Conservation (phyloP, 2,113 vertebrate species). For the Patagioenas fasciata region DNA sequence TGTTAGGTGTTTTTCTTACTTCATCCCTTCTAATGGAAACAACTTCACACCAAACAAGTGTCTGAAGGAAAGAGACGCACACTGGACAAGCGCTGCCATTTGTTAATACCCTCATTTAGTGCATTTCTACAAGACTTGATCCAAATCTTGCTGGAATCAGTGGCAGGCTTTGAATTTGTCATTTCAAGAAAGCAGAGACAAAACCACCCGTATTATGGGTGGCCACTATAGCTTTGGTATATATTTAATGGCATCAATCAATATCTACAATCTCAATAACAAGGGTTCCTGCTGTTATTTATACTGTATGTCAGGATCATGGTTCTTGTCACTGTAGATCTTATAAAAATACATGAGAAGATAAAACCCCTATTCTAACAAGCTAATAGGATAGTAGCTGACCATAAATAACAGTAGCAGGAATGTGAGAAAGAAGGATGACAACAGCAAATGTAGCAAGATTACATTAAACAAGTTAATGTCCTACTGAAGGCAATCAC, state of each 20-base stretch:
- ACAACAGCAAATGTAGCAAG: not conserved
- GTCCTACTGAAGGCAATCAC: not conserved
- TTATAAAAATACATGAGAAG: not conserved
- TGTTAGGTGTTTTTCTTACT: not conserved
- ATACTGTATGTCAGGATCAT: not conserved
- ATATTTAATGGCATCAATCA: not conserved
- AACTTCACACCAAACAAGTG: not conserved
- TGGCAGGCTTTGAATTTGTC: not conserved
- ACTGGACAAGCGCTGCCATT: not conserved
- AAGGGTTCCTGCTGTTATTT: not conserved
- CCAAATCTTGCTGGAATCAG: not conserved
- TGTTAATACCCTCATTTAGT: not conserved
- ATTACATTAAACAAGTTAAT: conserved; percentile 13
- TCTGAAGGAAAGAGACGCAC: not conserved
- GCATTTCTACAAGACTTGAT: not conserved
- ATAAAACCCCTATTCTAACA: not conserved
- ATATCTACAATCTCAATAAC: not conserved
- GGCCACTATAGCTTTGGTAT: not conserved
- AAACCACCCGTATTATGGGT: not conserved
- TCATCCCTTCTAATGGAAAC: not conserved
- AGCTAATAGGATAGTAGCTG: conserved; percentile 2
- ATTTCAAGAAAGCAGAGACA: not conserved
- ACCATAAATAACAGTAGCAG: conserved; percentile 19
- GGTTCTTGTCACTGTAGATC: not conserved
- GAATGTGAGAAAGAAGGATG: conserved; percentile 16